phyloP scores from a whole-genome alignment of 2,888 invertebrate species.

The Rutpela maculata region DNA sequence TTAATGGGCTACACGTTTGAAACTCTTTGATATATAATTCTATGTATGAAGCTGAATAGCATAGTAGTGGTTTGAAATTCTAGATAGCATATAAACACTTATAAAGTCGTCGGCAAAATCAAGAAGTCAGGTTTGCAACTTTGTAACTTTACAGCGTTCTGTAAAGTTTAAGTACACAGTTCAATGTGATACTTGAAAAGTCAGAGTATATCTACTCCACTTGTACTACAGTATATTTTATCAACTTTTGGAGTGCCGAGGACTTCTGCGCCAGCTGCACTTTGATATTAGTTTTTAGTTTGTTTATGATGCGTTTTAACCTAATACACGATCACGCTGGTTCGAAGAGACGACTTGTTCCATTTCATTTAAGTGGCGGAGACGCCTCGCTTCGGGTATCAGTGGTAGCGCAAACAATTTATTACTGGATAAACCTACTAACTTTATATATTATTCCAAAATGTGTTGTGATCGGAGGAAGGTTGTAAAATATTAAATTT shows the following conservation, averaged over 20 bases:
- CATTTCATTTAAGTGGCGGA: constrained; percentile 23
- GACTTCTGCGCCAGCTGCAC: constrained; percentile 30
- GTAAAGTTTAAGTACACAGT: constrained; percentile 53
- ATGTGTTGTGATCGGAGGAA: constrained; percentile 10
- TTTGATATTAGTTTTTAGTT: constrained; percentile 38
- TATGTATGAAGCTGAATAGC: not conserved
- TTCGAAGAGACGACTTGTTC: constrained; percentile 25
- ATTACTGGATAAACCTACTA: constrained; percentile 34
- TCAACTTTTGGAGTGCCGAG: constrained; percentile 45
- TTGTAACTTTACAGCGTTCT: constrained; percentile 52
- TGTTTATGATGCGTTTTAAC: constrained; percentile 39
- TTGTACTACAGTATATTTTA: constrained; percentile 52
- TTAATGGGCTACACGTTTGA: constrained; percentile 2
- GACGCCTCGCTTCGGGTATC: constrained; percentile 25
- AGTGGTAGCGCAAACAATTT: constrained; percentile 22
- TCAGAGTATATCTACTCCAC: constrained; percentile 48
- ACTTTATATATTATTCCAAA: constrained; percentile 18
- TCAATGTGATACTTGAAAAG: constrained; percentile 48
- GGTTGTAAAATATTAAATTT: constrained; percentile 2
- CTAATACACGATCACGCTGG: constrained; percentile 26
- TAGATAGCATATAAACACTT: constrained; percentile 27
- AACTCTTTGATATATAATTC: not conserved
- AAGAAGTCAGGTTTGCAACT: constrained; percentile 49
- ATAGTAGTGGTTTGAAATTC: not conserved
- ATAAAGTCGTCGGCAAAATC: constrained; percentile 46